These are phyloP conservation scores for Cryptoleucopteryx plumbea DNA, from an alignment of 2,113 vertebrate genomes.

Conservation along the genomic window DNA sequence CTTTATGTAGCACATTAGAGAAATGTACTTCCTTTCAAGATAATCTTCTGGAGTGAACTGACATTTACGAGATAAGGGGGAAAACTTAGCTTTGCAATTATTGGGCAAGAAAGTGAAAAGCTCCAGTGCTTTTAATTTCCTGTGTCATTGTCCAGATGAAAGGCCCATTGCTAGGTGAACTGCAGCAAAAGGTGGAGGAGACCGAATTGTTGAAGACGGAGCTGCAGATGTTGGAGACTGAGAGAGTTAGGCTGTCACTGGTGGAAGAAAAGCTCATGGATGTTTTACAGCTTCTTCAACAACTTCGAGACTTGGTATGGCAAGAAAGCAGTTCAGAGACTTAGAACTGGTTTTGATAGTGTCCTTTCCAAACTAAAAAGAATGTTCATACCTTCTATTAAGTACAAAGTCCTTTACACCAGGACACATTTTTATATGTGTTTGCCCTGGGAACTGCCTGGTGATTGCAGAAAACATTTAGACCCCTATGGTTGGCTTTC, in stretches of 20 bases:
- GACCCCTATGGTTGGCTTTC: not conserved
- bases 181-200: constrained; percentile 83
- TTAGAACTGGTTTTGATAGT: not conserved
- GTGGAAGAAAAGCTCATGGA: constrained; percentile 92
- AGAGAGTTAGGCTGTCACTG: constrained; percentile 86
- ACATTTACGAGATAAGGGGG: not conserved
- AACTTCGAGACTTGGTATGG: constrained; percentile 85
- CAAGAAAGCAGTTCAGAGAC: not conserved
- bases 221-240: constrained; percentile 91
- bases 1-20: not conserved
- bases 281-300: constrained; percentile 86
- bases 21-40: not conserved
- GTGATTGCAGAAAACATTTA: not conserved
- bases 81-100: not conserved
- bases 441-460: not conserved
- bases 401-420: not conserved
- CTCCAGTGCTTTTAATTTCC: not conserved
- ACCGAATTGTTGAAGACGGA: constrained; percentile 82
- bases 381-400: not conserved
- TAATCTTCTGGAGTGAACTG: not conserved
- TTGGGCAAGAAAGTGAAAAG: not conserved
- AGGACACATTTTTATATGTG: not conserved
- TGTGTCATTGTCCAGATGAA: constrained; percentile 72
- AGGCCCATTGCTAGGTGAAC: constrained; percentile 75
- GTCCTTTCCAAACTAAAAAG: not conserved